Percentiles rank a stretch among this genome's conserved stretches.
Conservation (phyloP, 2,113 vertebrate species). For the Columbina picui region DNA sequence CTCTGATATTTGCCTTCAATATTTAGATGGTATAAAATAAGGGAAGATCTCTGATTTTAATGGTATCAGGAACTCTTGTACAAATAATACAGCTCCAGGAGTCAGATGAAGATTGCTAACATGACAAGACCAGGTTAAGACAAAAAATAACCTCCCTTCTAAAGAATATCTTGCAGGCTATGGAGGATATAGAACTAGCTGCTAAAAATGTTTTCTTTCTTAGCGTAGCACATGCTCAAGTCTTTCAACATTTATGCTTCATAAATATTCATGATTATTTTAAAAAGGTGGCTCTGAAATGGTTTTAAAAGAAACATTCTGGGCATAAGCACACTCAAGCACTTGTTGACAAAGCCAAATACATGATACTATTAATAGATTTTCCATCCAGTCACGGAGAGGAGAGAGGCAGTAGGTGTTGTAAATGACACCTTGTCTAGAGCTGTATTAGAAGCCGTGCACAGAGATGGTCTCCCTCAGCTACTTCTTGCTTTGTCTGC, state of each 20-base stretch:
- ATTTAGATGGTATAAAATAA: not conserved
- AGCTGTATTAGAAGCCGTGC: not conserved
- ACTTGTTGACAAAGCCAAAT: not conserved
- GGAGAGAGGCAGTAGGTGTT: not conserved
- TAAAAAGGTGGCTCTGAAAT: not conserved
- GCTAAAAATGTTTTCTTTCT: not conserved
- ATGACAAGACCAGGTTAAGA: not conserved
- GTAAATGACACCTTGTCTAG: not conserved
- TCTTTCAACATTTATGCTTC: not conserved
- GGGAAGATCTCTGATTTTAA: not conserved
- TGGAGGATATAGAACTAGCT: not conserved
- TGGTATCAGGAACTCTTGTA: not conserved
- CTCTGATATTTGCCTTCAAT: not conserved
- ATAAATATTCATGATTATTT: not conserved
- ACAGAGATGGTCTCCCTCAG: not conserved
- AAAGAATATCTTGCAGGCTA: not conserved
- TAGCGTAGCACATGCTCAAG: not conserved
- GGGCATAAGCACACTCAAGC: not conserved
- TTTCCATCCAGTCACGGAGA: not conserved
- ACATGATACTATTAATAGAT: not conserved
- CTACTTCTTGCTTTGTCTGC: not conserved
- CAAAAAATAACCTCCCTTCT: not conserved
- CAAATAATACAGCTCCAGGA: not conserved
- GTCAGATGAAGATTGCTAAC: not conserved
- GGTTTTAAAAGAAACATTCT: not conserved